These are phyloP conservation scores for Yponomeuta malinellus DNA, from an alignment of 2,888 invertebrate species.

Conservation along the genomic window DNA sequence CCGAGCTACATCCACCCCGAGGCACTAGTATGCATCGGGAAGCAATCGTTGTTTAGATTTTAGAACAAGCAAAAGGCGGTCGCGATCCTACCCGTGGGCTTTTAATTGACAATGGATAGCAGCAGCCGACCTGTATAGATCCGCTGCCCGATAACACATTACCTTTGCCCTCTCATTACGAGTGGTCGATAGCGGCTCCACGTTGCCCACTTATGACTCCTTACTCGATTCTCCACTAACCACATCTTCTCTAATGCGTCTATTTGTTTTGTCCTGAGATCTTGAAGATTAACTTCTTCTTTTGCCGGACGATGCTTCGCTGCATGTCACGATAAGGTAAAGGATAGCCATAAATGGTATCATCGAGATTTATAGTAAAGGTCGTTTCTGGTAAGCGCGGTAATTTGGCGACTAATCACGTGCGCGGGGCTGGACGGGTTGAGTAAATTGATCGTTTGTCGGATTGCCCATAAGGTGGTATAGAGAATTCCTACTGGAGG, in stretches of 20 bases:
- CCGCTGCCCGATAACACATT: conserved; percentile 43
- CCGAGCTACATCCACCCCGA: conserved; percentile 57
- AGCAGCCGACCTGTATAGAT: conserved; percentile 51
- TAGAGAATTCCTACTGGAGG: conserved; percentile 2
- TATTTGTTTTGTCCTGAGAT: conserved; percentile 35
- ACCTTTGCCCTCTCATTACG: conserved; percentile 53
- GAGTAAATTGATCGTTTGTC: conserved; percentile 26
- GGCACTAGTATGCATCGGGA: conserved; percentile 61
- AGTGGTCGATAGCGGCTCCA: conserved; percentile 34
- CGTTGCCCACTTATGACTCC: conserved; percentile 29
- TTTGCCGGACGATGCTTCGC: conserved; percentile 20
- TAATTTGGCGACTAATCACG: conserved; percentile 25
- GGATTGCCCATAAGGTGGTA: conserved; percentile 7
- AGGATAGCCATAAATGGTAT: conserved; percentile 32
- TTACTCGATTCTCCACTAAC: conserved; percentile 31
- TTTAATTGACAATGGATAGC: conserved; percentile 68
- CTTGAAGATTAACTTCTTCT: conserved; percentile 17
- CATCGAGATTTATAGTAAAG: conserved; percentile 30
- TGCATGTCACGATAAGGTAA: conserved; percentile 31
- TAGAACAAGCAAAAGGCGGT: conserved; percentile 68
- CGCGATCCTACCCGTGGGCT: conserved; percentile 54
- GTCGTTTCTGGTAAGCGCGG: conserved; percentile 15
- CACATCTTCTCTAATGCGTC: conserved; percentile 32
- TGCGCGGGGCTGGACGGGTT: conserved; percentile 30
- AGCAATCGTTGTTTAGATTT: conserved; percentile 58